phyloP scores from a whole-genome alignment of 2,113 vertebrate species.

The Fregetta grallaria region DNA sequence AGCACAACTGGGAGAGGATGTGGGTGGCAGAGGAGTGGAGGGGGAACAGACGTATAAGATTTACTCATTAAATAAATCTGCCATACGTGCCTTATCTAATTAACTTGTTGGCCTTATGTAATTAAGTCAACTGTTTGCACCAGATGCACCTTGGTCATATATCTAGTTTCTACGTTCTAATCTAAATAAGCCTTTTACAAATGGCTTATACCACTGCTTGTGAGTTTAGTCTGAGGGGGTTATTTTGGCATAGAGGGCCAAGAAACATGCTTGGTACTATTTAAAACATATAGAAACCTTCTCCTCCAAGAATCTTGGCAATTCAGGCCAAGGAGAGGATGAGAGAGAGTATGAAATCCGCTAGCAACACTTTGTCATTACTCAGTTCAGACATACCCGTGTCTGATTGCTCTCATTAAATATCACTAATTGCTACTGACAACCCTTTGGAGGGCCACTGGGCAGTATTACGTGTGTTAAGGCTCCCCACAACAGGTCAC shows the following conservation, averaged over 20 bases:
- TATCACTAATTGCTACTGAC: neutral
- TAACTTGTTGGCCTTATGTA: neutral
- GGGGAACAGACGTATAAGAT: neutral
- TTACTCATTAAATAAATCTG: neutral
- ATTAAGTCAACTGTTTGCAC: neutral
- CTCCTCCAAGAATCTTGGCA: neutral
- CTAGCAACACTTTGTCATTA: neutral
- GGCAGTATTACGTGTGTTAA: rapidly evolving
- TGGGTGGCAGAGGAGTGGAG: neutral
- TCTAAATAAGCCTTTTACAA: neutral
- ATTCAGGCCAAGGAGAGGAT: neutral
- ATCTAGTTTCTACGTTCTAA: neutral
- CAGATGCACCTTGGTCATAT: neutral
- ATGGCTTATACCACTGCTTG: neutral
- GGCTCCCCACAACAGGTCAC: neutral
- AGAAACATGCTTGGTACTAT: neutral
- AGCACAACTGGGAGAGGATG: neutral
- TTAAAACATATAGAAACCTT: neutral
- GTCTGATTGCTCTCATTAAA: neutral
- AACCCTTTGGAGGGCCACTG: neutral
- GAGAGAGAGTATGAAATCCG: neutral
- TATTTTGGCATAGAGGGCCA: neutral
- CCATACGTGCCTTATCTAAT: neutral
- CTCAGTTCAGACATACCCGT: neutral
- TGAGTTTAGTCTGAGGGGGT: neutral